Base-by-base conservation (phyloP, 2,797 vertebrate species). In the Fratercula arctica region DNA sequence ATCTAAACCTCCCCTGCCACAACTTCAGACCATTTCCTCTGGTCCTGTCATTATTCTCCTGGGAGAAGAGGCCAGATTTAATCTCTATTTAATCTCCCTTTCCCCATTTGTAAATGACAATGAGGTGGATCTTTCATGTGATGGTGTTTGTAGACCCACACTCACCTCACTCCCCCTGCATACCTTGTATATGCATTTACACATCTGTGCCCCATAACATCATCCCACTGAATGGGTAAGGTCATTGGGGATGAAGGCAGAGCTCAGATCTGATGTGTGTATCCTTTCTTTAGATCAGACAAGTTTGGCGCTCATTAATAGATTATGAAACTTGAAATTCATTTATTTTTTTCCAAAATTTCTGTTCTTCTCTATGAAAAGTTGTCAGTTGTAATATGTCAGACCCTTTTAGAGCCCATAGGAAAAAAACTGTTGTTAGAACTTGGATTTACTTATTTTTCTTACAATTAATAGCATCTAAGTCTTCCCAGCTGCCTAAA, bases 121-220 rank as follows among this genome's bases (percentile, higher is more conserved):
- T 8, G 21, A 51, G 51, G 51, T 6, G 43, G 23, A 21, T 50
- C 41, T 64, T 23, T 39, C 43, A 48, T 18, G 24, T 25, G 61
- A 41, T 45, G 28, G 9, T 50, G 31, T 39, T 15, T 73, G 41
- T 35, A 41, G 51, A 51, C 69, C 43, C 74, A 77, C 13, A 19
- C 5, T 16, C 53, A 10, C 28, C 57, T 64, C 16, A 18, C 24
- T 63, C 29, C 20, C 21, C 24, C 64, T 6, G 31, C 28, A 4
- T 18, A n/a, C 29, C 20, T 56, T 16, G 0, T 28, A 12, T 2
- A 24, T 11, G 46, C 29, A 17, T 35, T 11, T 29, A 16, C 2
- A 3, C 39, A 1, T 15, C 46, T 24, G 6, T 29, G 56, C 43
- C 64, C 33, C 12, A 3, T 1, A 13, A 8, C 15, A 6, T 16